Evolutionary conservation across 2,797 vertebrate species (phyloP), one percentile per base, ranked within the genome.

Genomic region (Ptychadena robeensis): DNA sequence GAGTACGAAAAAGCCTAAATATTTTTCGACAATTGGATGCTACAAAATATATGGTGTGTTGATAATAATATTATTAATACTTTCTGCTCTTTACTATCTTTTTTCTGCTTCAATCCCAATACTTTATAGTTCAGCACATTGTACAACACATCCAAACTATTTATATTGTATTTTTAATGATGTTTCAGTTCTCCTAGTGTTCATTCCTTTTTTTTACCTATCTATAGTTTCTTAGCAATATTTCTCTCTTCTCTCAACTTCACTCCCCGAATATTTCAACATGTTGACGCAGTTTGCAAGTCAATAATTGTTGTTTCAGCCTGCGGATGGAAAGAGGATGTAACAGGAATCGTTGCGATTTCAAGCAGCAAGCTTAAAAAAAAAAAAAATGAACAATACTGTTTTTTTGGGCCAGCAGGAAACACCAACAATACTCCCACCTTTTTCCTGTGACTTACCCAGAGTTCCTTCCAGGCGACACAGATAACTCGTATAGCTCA

Each of bases 401-500:
- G 88, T 90, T 86, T 89, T 48, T 79, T 86, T 88, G 87, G 90
- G 90, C 93, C 93, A 93, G 93, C 96, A 97, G 96, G 97, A 99
- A 96, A 93, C 93, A 87, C 15, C 84, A 90, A 97, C 96, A 97
- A 96, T 98, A 89, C 94, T 93, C 92, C 93, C 96, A 97, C 96
- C 97, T 97, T 98, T 98, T 98, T 98, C 97, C 97, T 97, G 96
- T 93, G 89, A 91, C 93, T 95, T 95, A 93, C 93, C 94, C 93
- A 82, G 84, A 95, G 96, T 98, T 98, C 97, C 97, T 98, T 98
- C 95, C 96, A 95, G 95, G 94, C 93, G 82, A 91, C 93, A 87
- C 91, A 93, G 96, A 96, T 96, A 96, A 95, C 94, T 88, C 87
- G 86, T 92, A 93, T 81, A 80, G 81, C 57, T 6, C 34, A 87